These are phyloP conservation scores for Peromyscus nudipes DNA, from an alignment of 2,797 vertebrate genomes.

Conservation along the genomic window DNA sequence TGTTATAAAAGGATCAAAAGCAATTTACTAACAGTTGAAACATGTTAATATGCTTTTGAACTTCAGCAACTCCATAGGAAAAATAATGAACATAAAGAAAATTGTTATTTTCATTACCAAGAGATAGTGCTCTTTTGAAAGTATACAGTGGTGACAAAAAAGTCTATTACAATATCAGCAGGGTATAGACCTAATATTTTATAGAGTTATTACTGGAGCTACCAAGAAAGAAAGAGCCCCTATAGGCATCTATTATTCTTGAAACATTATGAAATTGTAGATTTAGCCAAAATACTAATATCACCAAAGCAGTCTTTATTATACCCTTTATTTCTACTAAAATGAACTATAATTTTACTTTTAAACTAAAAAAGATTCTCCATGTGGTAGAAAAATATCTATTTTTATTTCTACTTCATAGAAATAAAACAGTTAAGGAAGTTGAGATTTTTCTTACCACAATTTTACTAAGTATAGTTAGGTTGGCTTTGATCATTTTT, in stretches of 20 bases:
- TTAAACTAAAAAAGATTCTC: not conserved
- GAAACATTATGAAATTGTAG: slow-evolving; percentile 45
- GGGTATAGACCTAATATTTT: slow-evolving; percentile 53
- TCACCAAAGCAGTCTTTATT: slow-evolving; percentile 70
- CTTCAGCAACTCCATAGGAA: slow-evolving; percentile 75
- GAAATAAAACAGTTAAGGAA: not conserved
- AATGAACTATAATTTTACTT: not conserved
- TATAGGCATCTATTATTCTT: slow-evolving; percentile 56
- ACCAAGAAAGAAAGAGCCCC: slow-evolving; percentile 4
- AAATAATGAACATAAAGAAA: slow-evolving; percentile 74
- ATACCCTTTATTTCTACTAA: not conserved
- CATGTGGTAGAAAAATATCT: not conserved
- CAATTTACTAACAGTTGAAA: slow-evolving; percentile 75
- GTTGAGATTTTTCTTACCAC: not conserved
- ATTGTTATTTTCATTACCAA: slow-evolving; percentile 83
- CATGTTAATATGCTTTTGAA: slow-evolving; percentile 71
- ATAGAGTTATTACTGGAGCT: slow-evolving; percentile 72
- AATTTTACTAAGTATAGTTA: not conserved
- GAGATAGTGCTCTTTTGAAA: slow-evolving; percentile 78
- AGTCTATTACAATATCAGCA: slow-evolving; percentile 82
- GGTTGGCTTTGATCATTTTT: not conserved
- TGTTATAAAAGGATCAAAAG: slow-evolving; percentile 55
- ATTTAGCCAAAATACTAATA: slow-evolving; percentile 36
- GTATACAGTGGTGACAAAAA: slow-evolving; percentile 64
- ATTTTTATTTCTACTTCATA: not conserved